Evolutionary conservation across 2,797 vertebrate species (phyloP).

Genomic region (Lagocephalus sceleratus): DNA sequence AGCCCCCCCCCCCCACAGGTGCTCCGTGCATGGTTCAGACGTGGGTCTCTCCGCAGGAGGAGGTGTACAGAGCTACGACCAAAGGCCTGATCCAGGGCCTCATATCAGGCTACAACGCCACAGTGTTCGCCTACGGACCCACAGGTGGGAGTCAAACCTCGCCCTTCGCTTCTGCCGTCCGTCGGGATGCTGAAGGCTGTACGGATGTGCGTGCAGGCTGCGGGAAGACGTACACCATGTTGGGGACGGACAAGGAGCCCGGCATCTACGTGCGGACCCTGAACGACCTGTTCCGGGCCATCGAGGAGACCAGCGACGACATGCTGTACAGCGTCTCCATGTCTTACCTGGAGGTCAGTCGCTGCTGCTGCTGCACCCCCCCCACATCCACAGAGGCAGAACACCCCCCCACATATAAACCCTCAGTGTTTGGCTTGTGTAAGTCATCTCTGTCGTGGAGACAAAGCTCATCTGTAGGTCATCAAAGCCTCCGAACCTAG

Average conservation of each 20-base stretch:
- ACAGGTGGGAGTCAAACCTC: conserved; percentile 74
- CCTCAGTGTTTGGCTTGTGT: too few relatives aligned
- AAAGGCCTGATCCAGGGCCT: conserved; percentile 85
- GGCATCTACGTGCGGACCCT: conserved; percentile 88
- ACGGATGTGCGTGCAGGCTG: conserved; percentile 80
- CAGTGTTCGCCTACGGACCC: conserved; percentile 91
- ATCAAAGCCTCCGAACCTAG: too few relatives aligned
- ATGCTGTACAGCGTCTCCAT: conserved; percentile 89
- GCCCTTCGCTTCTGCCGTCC: too few relatives aligned
- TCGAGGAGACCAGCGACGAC: conserved; percentile 86
- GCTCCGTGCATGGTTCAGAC: not conserved
- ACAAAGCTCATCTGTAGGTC: too few relatives aligned
- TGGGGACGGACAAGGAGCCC: conserved; percentile 87
- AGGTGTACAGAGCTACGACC: conserved; percentile 88
- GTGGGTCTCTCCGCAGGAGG: conserved; percentile 74
- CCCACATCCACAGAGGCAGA: not conserved
- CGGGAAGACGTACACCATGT: conserved; percentile 95
- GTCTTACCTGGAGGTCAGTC: conserved; percentile 89
- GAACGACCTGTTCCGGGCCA: conserved; percentile 88
- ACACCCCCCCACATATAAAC: too few relatives aligned
- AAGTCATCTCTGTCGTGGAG: too few relatives aligned
- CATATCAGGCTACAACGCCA: conserved; percentile 91
- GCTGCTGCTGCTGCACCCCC: not conserved
- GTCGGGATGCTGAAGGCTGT: too few relatives aligned
- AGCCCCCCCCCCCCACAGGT: too few relatives aligned